Percentiles rank a stretch among this genome's conserved stretches.
Conservation (phyloP, 2,797 vertebrate genomes). For the Oophaga sylvatica region DNA sequence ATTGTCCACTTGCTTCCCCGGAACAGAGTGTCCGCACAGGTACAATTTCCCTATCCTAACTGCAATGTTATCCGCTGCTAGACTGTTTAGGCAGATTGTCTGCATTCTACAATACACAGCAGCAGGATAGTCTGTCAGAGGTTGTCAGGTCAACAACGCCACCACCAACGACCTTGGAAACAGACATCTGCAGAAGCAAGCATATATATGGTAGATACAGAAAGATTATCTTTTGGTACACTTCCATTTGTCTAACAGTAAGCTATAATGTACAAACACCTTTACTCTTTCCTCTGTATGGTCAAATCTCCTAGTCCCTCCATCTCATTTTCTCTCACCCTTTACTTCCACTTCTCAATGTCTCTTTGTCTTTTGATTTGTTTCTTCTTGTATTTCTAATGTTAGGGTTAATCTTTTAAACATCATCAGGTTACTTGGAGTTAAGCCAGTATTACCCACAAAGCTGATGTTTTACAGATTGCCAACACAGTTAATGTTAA, state of each 20-base stretch:
- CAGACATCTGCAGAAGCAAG: neutral
- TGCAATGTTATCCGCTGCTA: no score
- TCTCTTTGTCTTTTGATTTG: neutral
- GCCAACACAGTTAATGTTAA: slow-evolving; percentile 31
- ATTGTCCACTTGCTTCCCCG: no score
- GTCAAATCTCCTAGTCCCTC: neutral
- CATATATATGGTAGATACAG: neutral
- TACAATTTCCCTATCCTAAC: no score
- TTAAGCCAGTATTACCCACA: slow-evolving; percentile 19
- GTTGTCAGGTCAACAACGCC: no score
- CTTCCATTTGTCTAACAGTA: no score
- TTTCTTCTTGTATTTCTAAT: neutral
- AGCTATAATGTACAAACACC: neutral
- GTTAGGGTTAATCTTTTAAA: slow-evolving; percentile 13
- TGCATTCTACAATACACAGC: no score
- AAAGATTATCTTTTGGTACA: neutral
- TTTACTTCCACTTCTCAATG: neutral
- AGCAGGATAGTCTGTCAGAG: no score
- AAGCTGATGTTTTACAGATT: slow-evolving; percentile 24
- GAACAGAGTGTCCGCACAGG: no score
- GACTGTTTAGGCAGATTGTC: no score
- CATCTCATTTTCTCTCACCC: neutral
- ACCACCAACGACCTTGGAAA: no score
- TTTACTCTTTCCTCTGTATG: neutral
- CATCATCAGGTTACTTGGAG: slow-evolving; percentile 24